phyloP scores from a whole-genome alignment of 2,888 invertebrate species.

The Zhengitettix transpicula region DNA sequence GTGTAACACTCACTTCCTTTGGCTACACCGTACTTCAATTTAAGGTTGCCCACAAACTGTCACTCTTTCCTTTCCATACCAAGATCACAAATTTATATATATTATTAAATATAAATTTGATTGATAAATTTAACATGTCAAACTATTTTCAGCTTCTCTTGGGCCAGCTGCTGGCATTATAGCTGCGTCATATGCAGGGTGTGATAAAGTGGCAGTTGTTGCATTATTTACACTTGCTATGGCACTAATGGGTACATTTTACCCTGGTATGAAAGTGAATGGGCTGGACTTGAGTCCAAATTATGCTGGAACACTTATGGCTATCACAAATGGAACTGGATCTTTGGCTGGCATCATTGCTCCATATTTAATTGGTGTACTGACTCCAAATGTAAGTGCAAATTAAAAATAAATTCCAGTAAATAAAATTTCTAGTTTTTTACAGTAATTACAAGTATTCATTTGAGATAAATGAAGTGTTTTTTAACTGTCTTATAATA shows the following conservation, averaged over 20 bases:
- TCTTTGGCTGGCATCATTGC: conserved; percentile 54
- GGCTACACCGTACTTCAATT: no score
- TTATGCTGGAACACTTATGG: conserved; percentile 50
- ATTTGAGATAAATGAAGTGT: no score
- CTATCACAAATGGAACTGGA: conserved; percentile 52
- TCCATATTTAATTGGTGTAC: conserved; percentile 45
- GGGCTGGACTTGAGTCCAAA: conserved; percentile 48
- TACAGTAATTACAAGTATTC: no score
- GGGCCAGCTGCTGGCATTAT: conserved; percentile 51
- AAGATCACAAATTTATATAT: no score
- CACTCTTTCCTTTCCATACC: no score
- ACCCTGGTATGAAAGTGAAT: conserved; percentile 53
- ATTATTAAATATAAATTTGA: neutral
- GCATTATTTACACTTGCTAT: conserved; percentile 46
- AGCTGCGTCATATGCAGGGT: conserved; percentile 51
- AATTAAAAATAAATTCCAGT: neutral
- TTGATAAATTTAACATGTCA: neutral
- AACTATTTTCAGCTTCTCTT: conserved; percentile 26
- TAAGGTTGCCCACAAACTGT: no score
- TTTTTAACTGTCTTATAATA: no score
- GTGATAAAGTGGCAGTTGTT: conserved; percentile 40
- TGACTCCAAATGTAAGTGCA: conserved; percentile 44
- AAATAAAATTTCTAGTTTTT: neutral
- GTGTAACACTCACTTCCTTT: no score
- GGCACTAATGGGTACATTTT: conserved; percentile 53